Conservation (phyloP, 2,797 vertebrate genomes). For the Melanogrammus aeglefinus region DNA sequence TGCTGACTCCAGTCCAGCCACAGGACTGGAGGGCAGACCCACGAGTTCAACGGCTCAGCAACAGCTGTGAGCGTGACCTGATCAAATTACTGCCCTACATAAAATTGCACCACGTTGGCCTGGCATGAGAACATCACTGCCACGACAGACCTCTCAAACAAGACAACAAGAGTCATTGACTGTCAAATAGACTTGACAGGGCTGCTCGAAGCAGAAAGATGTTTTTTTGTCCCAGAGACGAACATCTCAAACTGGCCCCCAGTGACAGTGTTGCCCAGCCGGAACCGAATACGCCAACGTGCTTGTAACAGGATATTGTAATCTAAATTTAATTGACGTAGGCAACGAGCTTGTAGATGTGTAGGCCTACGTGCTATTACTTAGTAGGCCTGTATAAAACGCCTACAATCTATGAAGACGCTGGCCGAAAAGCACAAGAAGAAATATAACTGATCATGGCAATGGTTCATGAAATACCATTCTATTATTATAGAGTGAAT, state of each 20-base stretch:
- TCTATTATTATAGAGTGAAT: background rate
- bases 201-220: background rate
- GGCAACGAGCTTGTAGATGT: slow-evolving; percentile 59
- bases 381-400: background rate
- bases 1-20: slow-evolving; percentile 22
- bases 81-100: slow-evolving; percentile 74
- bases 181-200: background rate
- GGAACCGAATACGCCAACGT: background rate
- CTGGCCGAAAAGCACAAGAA: background rate
- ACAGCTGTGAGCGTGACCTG: slow-evolving; percentile 69
- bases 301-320: slow-evolving; percentile 54
- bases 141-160: background rate
- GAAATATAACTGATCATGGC: background rate
- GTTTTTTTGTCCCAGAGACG: background rate
- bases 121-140: slow-evolving; percentile 5
- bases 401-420: background rate
- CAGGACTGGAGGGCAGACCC: slow-evolving; percentile 17
- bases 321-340: slow-evolving; percentile 63
- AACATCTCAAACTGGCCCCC: background rate
- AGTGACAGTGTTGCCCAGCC: background rate
- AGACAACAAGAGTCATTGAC: background rate
- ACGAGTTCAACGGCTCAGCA: slow-evolving; percentile 45
- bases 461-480: background rate
- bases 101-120: slow-evolving; percentile 49
- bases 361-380: slow-evolving; percentile 17